phyloP scores from a whole-genome alignment of 2,888 invertebrate species.

The Candidula unifasciata region DNA sequence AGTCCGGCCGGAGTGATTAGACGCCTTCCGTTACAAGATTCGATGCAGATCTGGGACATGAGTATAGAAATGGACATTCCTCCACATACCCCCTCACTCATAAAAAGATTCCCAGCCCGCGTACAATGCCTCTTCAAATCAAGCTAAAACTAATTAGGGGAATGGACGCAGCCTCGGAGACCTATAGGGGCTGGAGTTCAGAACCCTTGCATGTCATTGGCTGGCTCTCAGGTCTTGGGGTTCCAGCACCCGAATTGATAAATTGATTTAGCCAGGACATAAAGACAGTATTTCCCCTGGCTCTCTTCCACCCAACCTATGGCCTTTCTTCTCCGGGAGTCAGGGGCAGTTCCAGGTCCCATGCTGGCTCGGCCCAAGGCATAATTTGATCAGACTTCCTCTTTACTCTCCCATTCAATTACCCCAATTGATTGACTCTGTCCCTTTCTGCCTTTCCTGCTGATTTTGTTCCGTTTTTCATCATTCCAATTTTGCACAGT shows the following conservation, averaged over 20 bases:
- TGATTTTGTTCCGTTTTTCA: conserved; percentile 33
- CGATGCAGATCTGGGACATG: background rate
- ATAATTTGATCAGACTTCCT: conserved; percentile 48
- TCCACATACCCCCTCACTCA: conserved; percentile 20
- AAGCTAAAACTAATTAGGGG: conserved; percentile 48
- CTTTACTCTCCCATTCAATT: conserved; percentile 43
- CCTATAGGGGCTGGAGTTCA: conserved; percentile 34
- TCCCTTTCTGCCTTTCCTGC: background rate
- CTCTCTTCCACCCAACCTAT: conserved; percentile 33
- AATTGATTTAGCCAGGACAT: conserved; percentile 49
- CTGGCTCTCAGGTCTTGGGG: conserved; percentile 26
- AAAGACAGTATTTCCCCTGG: conserved; percentile 33
- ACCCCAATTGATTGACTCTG: conserved; percentile 38
- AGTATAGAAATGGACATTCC: background rate
- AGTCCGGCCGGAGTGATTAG: conserved; percentile 19
- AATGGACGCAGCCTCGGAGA: conserved; percentile 33
- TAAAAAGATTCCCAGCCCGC: background rate
- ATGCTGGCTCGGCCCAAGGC: conserved; percentile 28
- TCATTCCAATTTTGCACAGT: conserved; percentile 24
- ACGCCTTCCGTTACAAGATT: background rate
- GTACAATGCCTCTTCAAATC: conserved; percentile 50
- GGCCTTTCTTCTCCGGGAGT: conserved; percentile 36
- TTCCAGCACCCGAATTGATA: conserved; percentile 43
- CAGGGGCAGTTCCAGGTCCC: conserved; percentile 23
- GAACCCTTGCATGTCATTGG: conserved; percentile 48